Evolutionary conservation across 2,113 vertebrate species (phyloP).

Genomic region (Mustelus asterias): DNA sequence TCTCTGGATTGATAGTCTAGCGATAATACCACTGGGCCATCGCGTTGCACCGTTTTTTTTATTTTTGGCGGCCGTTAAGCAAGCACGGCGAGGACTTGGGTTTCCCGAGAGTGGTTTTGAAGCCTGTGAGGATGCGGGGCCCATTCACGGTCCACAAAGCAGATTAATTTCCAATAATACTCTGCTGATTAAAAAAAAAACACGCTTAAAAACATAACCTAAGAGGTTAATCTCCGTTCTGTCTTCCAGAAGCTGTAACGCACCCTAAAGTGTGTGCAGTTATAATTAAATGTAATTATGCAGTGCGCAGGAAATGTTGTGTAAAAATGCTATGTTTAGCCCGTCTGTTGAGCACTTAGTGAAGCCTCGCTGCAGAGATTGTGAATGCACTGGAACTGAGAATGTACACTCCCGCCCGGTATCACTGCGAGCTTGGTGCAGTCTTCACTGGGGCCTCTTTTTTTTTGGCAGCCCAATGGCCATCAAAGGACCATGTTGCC

Average conservation of each 20-base stretch:
- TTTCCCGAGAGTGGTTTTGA: background rate
- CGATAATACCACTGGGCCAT: too few species aligned
- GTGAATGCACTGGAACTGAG: background rate
- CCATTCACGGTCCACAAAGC: background rate
- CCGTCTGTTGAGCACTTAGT: slow-evolving; percentile 22
- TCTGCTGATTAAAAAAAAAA: background rate
- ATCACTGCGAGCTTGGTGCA: background rate
- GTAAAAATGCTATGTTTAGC: slow-evolving; percentile 35
- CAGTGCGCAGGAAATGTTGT: slow-evolving; percentile 12
- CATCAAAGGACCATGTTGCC: background rate
- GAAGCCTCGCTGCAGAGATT: background rate
- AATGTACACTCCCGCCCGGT: background rate
- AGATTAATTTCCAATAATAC: slow-evolving; percentile 12
- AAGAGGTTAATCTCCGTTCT: slow-evolving; percentile 22
- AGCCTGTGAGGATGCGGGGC: background rate
- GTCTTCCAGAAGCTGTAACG: slow-evolving; percentile 1
- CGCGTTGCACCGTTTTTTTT: background rate
- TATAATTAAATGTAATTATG: slow-evolving; percentile 33
- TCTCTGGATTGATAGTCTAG: too few species aligned
- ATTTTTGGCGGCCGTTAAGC: too few species aligned
- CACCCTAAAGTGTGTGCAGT: slow-evolving; percentile 3
- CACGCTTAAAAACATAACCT: slow-evolving; percentile 25
- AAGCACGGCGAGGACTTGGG: too few species aligned
- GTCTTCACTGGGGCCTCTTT: background rate
- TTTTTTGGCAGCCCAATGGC: background rate